Evolutionary conservation across 2,888 invertebrate species (phyloP).

Genomic region (Callimorpha dominula): DNA sequence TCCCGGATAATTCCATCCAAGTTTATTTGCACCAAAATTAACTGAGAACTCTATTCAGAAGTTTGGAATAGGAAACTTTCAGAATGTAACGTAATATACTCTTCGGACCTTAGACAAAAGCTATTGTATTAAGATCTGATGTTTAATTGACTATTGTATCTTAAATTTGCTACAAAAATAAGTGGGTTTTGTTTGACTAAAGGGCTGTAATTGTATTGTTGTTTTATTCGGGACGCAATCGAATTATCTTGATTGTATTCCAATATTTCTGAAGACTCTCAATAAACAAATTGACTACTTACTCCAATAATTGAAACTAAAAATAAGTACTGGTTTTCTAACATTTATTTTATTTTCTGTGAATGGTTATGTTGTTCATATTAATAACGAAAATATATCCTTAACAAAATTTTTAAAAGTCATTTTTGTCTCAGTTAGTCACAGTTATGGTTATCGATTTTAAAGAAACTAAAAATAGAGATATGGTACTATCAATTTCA

Average conservation of each 20-base stretch:
- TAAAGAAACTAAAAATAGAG: neutral
- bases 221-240: constrained; percentile 7
- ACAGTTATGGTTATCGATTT: too few relatives aligned
- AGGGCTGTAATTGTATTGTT: constrained; percentile 20
- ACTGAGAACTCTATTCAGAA: constrained; percentile 73
- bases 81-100: constrained; percentile 74
- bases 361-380: too few relatives aligned
- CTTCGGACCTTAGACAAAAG: constrained; percentile 63
- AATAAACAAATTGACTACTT: constrained; percentile 3
- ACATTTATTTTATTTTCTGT: neutral
- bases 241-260: constrained; percentile 9
- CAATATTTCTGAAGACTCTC: constrained; percentile 12
- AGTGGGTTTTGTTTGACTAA: constrained; percentile 19
- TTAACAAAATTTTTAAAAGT: neutral
- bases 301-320: neutral
- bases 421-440: neutral
- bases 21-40: constrained; percentile 75
- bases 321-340: neutral
- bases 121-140: constrained; percentile 60
- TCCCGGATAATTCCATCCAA: constrained; percentile 46
- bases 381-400: too few relatives aligned
- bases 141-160: constrained; percentile 54
- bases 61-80: constrained; percentile 71
- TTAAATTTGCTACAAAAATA: constrained; percentile 30
- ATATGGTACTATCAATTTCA: neutral